Evolutionary conservation across 2,888 invertebrate genomes (phyloP), one percentile per base, ranked within the genome.

Genomic region (Drosophila neutralis): DNA sequence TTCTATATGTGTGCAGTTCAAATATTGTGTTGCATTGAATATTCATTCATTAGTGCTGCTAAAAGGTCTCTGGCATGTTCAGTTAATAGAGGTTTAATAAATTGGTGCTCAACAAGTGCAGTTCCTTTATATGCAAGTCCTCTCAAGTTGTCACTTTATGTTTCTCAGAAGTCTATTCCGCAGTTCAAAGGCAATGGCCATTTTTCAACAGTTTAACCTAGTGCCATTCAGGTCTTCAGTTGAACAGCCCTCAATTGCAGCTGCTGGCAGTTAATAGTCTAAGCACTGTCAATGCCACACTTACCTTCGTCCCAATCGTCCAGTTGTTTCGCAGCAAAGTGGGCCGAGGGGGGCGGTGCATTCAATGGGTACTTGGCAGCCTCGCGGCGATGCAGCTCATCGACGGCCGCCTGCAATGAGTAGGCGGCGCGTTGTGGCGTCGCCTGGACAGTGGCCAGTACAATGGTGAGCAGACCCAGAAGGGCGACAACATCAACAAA

Each of bases 301-400:
- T 90, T 82, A 93, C 93, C 92, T 78, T 92, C 92, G 67, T 92
- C 92, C 92, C 92, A 92, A 76, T 92, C 92, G 61, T 92, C 92
- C 61, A 91, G 88, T 29, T 92, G 91, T 33, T 83, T 83, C 10
- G 78, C 80, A 40, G 70, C 77, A 54, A 80, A 86, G 40, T 70
- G 77, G 8, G 84, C 82, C 38, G 76, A 64, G 11, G 81, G 59
- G 0, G 91, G 91, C 29, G 91, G 91, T 4, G 89, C 80, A 71
- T 91, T 91, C 35, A 91, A 58, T 4, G 91, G 91, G 76, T 90
- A 91, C 70, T 91, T 91, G 69, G 89, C 88, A 63, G 89, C 87
- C 79, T 93, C 93, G 13, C 92, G 92, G 53, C 92, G 91, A 74
- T 92, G 93, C 68, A 93, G 80, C 65, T 93, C 93, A 78, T 93